These are phyloP conservation scores for Electrophaes corylata DNA, from an alignment of 2,888 invertebrate genomes.

Conservation along the genomic window DNA sequence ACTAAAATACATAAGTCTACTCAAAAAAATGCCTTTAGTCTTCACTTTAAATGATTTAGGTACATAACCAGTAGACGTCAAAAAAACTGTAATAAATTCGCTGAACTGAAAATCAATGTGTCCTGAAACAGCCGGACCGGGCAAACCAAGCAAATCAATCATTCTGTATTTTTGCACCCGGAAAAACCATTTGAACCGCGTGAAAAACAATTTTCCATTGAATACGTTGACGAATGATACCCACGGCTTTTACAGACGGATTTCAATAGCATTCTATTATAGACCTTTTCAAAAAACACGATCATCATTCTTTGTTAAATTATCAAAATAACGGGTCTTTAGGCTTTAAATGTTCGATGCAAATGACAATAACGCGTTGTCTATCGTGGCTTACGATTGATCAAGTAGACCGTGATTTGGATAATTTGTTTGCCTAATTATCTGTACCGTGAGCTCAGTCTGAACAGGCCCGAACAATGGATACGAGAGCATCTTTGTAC, in stretches of 20 bases:
- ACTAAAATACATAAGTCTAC: no score
- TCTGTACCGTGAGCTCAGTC: no score
- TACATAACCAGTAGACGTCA: no score
- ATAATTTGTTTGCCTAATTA: no score
- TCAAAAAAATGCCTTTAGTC: no score
- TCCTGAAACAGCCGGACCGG: conserved; percentile 40
- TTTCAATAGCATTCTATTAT: conserved; percentile 5
- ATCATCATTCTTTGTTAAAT: neutral
- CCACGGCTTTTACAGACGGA: conserved; percentile 24
- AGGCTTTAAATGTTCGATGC: neutral
- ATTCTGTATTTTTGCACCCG: conserved; percentile 52
- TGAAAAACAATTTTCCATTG: conserved; percentile 57
- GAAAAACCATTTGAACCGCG: conserved; percentile 42
- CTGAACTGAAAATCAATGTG: conserved; percentile 31
- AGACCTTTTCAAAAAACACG: conserved; percentile 1
- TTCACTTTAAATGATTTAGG: no score
- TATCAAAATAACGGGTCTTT: neutral
- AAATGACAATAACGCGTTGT: no score
- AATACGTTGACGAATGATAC: conserved; percentile 40
- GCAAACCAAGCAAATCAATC: conserved; percentile 54
- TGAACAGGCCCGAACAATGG: no score
- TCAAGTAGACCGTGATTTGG: no score
- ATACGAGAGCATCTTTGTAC: no score
- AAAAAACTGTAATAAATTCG: conserved; percentile 27
- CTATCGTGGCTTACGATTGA: no score